phyloP scores from a whole-genome alignment of 2,888 invertebrate species.

The Leucozona laternaria region DNA sequence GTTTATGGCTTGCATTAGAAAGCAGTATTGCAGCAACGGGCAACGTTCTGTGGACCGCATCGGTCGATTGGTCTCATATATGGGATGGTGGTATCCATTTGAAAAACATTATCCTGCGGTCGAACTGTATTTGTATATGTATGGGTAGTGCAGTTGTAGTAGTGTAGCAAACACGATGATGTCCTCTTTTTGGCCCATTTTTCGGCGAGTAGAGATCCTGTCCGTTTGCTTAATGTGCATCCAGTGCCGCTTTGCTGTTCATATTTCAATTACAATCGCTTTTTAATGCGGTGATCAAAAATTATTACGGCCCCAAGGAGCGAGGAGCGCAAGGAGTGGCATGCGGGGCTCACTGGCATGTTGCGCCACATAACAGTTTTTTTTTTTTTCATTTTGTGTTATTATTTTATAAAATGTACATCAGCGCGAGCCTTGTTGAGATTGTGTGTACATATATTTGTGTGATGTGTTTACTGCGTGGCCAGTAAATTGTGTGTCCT shows the following conservation, averaged over 20 bases:
- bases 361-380: slow-evolving; percentile 2
- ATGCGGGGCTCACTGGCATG: slow-evolving; percentile 13
- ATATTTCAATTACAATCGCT: slow-evolving; percentile 75
- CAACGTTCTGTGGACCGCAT: slow-evolving; percentile 35
- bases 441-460: slow-evolving; percentile 13
- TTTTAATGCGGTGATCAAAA: slow-evolving; percentile 75
- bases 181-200: slow-evolving; percentile 41
- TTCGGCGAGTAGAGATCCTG: slow-evolving; percentile 16
- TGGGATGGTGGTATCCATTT: slow-evolving; percentile 13
- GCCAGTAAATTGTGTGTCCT: slow-evolving; percentile 73
- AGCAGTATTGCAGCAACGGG: slow-evolving; percentile 16
- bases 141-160: background rate
- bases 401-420: slow-evolving; percentile 44
- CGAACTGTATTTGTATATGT: background rate
- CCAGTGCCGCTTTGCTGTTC: slow-evolving; percentile 66
- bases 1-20: slow-evolving; percentile 62
- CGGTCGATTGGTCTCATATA: slow-evolving; percentile 14
- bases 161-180: slow-evolving; percentile 23
- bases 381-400: slow-evolving; percentile 7
- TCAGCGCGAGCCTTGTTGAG: slow-evolving; percentile 17
- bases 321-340: background rate
- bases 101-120: slow-evolving; percentile 54
- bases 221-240: slow-evolving; percentile 65
- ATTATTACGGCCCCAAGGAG: slow-evolving; percentile 60
- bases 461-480: slow-evolving; percentile 54